Evolutionary conservation across 2,888 invertebrate species (phyloP), one percentile per base, ranked within the genome.

Genomic region (Hypena proboscidalis): DNA sequence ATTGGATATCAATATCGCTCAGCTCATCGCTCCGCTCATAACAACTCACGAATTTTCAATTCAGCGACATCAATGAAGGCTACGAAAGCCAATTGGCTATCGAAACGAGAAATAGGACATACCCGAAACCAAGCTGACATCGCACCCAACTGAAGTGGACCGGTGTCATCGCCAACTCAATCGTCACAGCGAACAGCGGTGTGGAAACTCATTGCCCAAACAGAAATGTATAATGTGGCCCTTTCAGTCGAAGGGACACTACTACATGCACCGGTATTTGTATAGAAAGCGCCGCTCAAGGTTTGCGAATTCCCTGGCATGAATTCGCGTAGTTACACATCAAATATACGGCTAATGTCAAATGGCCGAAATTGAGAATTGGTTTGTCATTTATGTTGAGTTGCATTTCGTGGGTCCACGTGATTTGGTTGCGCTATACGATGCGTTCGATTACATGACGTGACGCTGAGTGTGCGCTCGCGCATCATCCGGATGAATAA

Each of bases 261-360:
- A 82, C 85, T 83, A 81, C 71, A 70, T 71, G 69, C 66, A 72
- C 45, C 71, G 67, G 69, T 77, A 79, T 80, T 77, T 77, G 70
- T 66, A 69, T 74, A 79, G 80, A 85, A 85, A 83, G 70, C 80
- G 74, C 65, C 70, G 67, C 61, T 73, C 85, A 84, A 84, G 83
- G 83, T 74, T 77, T 76, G 64, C 69, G 66, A 80, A 89, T 90
- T 88, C 83, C 71, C 87, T 90, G 90, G 90, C 90, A 88, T 80
- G 68, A 70, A 70, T 80, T 68, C 75, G 77, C 72, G 64, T 74
- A 76, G 76, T 76, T 75, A 70, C 77, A 59, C 65, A 61, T 70
- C 74, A 73, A 71, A 71, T 73, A 73, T 68, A 73, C 67, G 58
- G 58, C 71, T 61, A 53, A 74, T 80, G 76, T 79, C 76, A 70